phyloP scores from a whole-genome alignment of 1,140 invertebrate species.

The Drosophila littoralis region DNA sequence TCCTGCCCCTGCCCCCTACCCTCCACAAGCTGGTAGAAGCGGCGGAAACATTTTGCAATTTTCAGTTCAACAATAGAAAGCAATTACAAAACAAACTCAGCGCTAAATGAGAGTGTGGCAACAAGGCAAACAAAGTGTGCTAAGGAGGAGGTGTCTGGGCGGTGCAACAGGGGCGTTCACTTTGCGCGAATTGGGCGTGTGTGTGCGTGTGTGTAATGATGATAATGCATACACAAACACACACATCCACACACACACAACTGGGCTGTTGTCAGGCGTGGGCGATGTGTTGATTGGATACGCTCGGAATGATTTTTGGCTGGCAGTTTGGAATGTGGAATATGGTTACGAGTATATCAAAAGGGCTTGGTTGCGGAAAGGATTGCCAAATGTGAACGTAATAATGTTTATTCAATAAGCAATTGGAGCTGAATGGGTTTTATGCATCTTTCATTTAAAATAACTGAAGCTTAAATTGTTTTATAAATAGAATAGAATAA shows the following conservation, averaged over 20 bases:
- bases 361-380: background rate
- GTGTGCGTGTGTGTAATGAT: slow-evolving; percentile 27
- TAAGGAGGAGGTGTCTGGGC: slow-evolving; percentile 23
- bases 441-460: background rate
- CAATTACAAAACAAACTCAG: slow-evolving; percentile 80
- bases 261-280: slow-evolving; percentile 52
- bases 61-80: slow-evolving; percentile 79
- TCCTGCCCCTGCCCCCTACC: too few relatives aligned
- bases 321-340: background rate
- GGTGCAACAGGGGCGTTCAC: background rate
- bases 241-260: slow-evolving; percentile 40
- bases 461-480: background rate
- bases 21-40: background rate
- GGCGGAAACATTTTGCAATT: slow-evolving; percentile 78
- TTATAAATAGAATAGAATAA: background rate
- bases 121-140: slow-evolving; percentile 68
- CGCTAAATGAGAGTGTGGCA: slow-evolving; percentile 80
- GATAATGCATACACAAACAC: background rate
- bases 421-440: slow-evolving; percentile 17
- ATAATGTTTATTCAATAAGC: slow-evolving; percentile 17
- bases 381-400: background rate
- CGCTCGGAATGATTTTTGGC: slow-evolving; percentile 41
- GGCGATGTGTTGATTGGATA: slow-evolving; percentile 67
- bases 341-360: background rate
- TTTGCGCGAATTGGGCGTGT: background rate